These are phyloP conservation scores for Oriolus oriolus DNA, from an alignment of 2,113 vertebrate genomes.

Conservation along the genomic window DNA sequence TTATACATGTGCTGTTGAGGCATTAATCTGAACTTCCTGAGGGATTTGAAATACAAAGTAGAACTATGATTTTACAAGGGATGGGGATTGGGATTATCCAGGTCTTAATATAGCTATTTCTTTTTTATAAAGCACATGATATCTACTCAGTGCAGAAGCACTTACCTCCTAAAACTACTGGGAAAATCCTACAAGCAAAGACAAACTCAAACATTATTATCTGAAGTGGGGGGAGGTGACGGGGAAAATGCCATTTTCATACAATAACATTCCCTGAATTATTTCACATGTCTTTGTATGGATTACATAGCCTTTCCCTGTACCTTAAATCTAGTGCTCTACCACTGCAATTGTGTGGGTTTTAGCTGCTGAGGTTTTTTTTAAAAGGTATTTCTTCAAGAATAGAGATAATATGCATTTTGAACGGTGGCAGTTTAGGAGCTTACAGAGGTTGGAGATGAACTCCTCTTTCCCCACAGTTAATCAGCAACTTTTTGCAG, in stretches of 20 bases:
- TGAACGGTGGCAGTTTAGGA: neutral
- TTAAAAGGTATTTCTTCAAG: neutral
- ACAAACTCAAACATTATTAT: neutral
- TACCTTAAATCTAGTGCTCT: neutral
- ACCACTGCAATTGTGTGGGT: neutral
- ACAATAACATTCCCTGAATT: neutral
- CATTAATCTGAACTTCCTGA: slow-evolving; percentile 34
- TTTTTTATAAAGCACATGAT: slow-evolving; percentile 4
- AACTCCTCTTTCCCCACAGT: neutral
- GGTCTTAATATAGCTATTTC: slow-evolving; percentile 32
- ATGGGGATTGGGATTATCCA: slow-evolving; percentile 27
- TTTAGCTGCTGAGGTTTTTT: neutral
- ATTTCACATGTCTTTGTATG: neutral
- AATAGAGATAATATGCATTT: neutral
- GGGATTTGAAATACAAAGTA: slow-evolving; percentile 44
- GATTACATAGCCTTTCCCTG: neutral
- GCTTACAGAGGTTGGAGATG: neutral
- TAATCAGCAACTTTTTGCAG: neutral
- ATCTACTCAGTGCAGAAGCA: neutral
- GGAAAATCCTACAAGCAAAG: neutral
- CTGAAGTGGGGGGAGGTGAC: neutral
- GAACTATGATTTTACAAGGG: slow-evolving; percentile 34
- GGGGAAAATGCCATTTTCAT: neutral
- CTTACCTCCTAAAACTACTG: neutral
- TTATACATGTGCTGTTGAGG: neutral